Percentiles rank a stretch among this genome's conserved stretches.
phyloP scores from a whole-genome alignment of 2,797 vertebrate genomes.

The Oreonectes daqikongensis region DNA sequence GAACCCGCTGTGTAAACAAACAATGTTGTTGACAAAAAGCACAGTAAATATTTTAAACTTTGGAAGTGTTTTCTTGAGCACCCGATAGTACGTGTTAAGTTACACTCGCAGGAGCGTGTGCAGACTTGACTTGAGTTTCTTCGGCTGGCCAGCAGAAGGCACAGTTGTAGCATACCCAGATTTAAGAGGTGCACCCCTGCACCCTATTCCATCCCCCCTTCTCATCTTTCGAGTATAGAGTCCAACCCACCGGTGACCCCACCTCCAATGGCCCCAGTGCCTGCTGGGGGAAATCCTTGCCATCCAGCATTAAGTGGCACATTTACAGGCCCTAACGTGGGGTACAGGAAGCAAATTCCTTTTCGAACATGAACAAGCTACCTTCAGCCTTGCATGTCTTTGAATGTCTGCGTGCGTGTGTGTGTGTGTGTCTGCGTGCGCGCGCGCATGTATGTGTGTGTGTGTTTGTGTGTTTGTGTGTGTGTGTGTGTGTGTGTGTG shows the following conservation, averaged over 20 bases:
- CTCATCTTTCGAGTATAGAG: slow-evolving; percentile 29
- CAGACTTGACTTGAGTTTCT: slow-evolving; percentile 56
- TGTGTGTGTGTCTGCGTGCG: slow-evolving; percentile 56
- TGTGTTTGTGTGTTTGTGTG: no score
- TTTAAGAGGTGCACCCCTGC: slow-evolving; percentile 45
- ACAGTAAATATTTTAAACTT: slow-evolving; percentile 53
- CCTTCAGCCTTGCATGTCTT: slow-evolving; percentile 51
- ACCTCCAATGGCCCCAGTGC: slow-evolving; percentile 51
- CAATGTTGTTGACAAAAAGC: slow-evolving; percentile 44
- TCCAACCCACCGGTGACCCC: slow-evolving; percentile 35
- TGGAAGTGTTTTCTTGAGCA: slow-evolving; percentile 32
- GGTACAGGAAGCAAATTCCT: slow-evolving; percentile 59
- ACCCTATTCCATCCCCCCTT: slow-evolving; percentile 48
- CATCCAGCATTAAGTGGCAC: slow-evolving; percentile 64
- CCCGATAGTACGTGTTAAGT: slow-evolving; percentile 35
- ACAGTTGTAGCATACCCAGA: slow-evolving; percentile 66
- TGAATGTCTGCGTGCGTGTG: slow-evolving; percentile 30
- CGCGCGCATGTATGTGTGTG: background rate
- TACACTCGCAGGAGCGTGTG: background rate
- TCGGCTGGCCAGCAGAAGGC: slow-evolving; percentile 74
- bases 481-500: no score
- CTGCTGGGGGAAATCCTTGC: slow-evolving; percentile 61
- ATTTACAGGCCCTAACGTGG: slow-evolving; percentile 74
- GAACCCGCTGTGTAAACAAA: slow-evolving; percentile 31
- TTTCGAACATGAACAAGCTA: slow-evolving; percentile 60